phyloP scores from a whole-genome alignment of 2,797 vertebrate species.

The Lutjanus campechanus region DNA sequence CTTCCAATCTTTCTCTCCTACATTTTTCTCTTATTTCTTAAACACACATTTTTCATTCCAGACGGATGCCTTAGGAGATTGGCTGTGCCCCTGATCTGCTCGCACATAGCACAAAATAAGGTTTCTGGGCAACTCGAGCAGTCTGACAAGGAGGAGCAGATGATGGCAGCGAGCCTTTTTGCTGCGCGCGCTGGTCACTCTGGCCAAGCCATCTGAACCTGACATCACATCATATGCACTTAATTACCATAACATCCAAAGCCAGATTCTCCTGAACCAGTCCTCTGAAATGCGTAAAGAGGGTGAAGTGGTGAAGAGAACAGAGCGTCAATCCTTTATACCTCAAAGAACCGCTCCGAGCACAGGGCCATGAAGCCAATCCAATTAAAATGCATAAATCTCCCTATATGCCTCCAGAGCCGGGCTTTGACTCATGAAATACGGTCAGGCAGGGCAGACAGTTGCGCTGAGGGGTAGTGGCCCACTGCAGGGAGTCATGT shows the following conservation, averaged over 20 bases:
- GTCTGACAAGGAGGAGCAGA: constrained; percentile 25
- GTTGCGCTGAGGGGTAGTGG: constrained; percentile 66
- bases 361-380: constrained; percentile 70
- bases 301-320: constrained; percentile 38
- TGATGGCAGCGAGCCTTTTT: constrained; percentile 14
- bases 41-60: constrained; percentile 69
- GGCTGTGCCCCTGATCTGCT: constrained; percentile 53
- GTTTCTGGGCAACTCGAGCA: constrained; percentile 39
- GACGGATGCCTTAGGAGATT: constrained; percentile 61
- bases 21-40: constrained; percentile 60
- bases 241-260: constrained; percentile 45
- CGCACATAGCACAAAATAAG: constrained; percentile 43
- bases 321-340: constrained; percentile 60
- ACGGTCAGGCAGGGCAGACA: constrained; percentile 64
- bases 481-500: constrained; percentile 73
- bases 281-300: constrained; percentile 35
- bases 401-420: constrained; percentile 64
- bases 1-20: constrained; percentile 57
- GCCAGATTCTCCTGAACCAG: constrained; percentile 45
- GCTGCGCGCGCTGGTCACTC: constrained; percentile 1
- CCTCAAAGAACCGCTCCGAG: constrained; percentile 71
- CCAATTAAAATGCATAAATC: constrained; percentile 85
- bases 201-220: constrained; percentile 23
- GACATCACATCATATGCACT: constrained; percentile 32
- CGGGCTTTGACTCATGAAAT: constrained; percentile 79